Conservation (phyloP, 2,797 vertebrate genomes). For the Oreochromis mossambicus region DNA sequence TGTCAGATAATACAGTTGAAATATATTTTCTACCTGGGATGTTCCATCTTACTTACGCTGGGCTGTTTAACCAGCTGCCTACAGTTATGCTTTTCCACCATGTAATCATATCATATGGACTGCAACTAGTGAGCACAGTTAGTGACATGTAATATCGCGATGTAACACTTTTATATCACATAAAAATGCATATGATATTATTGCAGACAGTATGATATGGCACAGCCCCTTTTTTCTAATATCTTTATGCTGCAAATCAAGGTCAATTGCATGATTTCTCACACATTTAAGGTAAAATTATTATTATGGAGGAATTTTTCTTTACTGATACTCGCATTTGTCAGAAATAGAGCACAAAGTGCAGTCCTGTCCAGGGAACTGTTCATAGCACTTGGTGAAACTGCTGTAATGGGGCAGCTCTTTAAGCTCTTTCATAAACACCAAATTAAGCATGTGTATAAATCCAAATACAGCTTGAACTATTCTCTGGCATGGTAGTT, state of each 20-base stretch:
- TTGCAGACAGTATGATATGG: neutral
- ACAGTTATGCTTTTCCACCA: neutral
- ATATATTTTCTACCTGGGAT: neutral
- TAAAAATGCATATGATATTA: neutral
- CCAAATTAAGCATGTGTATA: neutral
- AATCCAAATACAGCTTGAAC: neutral
- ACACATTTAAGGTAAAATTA: neutral
- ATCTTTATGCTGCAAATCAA: neutral
- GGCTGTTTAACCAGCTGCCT: neutral
- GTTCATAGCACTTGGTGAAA: neutral
- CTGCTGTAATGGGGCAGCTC: neutral
- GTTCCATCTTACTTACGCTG: neutral
- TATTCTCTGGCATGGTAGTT: neutral
- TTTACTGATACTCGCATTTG: neutral
- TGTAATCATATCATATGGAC: neutral
- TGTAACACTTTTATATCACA: neutral
- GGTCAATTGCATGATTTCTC: neutral
- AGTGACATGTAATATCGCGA: neutral
- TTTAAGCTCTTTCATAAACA: neutral
- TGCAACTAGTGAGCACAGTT: neutral
- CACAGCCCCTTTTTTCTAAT: neutral
- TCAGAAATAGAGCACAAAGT: neutral
- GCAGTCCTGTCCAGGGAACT: neutral
- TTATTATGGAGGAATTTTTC: neutral
- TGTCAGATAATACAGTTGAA: neutral